phyloP scores from a whole-genome alignment of 2,113 vertebrate genomes.

The Calidris pygmaea region DNA sequence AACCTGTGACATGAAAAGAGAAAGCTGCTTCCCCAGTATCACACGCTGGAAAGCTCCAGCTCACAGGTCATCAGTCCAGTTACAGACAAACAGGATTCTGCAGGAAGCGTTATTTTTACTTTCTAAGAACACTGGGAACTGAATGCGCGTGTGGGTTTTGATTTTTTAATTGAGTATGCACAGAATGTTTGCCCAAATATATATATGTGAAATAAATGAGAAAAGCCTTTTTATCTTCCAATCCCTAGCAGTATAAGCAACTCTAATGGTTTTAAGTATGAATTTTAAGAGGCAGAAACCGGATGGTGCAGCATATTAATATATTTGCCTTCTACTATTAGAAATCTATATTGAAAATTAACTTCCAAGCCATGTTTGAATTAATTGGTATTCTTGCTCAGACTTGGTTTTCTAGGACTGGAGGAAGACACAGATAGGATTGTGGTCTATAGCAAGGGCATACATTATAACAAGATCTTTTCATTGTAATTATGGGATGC shows the following conservation, averaged over 20 bases:
- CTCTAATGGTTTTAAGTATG: neutral
- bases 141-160: neutral
- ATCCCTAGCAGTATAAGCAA: neutral
- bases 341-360: neutral
- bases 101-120: neutral
- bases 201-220: neutral
- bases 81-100: neutral
- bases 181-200: neutral
- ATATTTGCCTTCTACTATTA: neutral
- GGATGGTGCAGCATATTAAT: neutral
- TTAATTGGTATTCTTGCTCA: neutral
- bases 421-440: neutral
- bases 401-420: neutral
- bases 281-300: neutral
- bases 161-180: neutral
- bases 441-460: neutral
- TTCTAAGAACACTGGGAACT: neutral
- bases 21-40: neutral
- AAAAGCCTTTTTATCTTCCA: neutral
- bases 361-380: neutral
- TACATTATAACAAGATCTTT: neutral
- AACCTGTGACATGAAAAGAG: neutral
- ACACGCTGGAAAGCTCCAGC: neutral
- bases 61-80: neutral
- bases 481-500: neutral